Evolutionary conservation across 2,888 invertebrate genomes (phyloP), one percentile per base, ranked within the genome.

Genomic region (Clivina fossor): DNA sequence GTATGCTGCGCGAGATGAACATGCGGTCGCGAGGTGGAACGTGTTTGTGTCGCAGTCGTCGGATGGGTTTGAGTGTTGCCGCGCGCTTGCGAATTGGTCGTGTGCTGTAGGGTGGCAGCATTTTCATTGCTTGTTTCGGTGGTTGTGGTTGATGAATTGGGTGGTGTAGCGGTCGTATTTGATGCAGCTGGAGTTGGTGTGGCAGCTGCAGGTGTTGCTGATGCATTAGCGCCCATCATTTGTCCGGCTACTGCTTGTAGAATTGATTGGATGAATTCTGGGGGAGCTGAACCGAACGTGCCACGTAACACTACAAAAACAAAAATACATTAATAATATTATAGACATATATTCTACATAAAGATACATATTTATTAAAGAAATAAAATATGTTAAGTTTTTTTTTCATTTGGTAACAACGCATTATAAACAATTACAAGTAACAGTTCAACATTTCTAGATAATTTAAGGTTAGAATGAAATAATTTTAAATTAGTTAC

Each of bases 41-140:
- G 77, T 2, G 86, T 86, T 66, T 85, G 82, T 1, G 86, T 86
- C 1, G 85, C 78, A 16, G 85, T 86, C 7, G 86, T 86, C 16
- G 85, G 84, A 69, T 85, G 80, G 2, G 86, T 86, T 38, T 82
- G 82, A 2, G 84, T 81, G 62, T 82, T 83, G 8, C 81, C 81
- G 49, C 84, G 78, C 3, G 77, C 76, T 63, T 77, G 77, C 11
- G 76, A 75, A 7, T 56, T 41, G 56, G 58, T n/a, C 18, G 37
- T 41, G 37, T 26, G 70, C 13, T 65, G 58, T 19, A 65, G 61
- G 8, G 67, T 60, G 18, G 60, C 50, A 18, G 65, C 57, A 2
- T 68, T 60, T 15, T 66, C 58, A 13, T 66, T 35, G 5, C 19
- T 47, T 38, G 47, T 11, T 32, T 43, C 30, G 19, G 16, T 33